Percentiles rank a stretch among this genome's conserved stretches.
These are phyloP conservation scores for Dioctria rufipes DNA, from an alignment of 2,888 invertebrate genomes.

Conservation along the genomic window DNA sequence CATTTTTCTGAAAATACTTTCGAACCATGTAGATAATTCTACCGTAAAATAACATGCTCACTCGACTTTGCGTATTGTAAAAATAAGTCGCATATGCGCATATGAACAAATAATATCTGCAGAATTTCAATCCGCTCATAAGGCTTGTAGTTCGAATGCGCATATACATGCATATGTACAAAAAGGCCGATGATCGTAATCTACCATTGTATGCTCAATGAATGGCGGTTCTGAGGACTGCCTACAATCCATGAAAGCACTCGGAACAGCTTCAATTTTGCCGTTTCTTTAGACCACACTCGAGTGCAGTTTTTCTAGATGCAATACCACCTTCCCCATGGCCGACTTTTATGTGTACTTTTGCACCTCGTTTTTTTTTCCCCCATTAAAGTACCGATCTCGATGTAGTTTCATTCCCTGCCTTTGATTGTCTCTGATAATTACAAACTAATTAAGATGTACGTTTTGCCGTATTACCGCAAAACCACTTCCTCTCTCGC, in stretches of 20 bases:
- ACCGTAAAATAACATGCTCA: too few relatives aligned
- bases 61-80: too few relatives aligned
- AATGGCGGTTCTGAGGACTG: constrained; percentile 36
- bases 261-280: constrained; percentile 35
- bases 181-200: constrained; percentile 48
- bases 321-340: neutral
- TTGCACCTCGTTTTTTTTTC: constrained; percentile 27
- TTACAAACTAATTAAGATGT: constrained; percentile 52
- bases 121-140: constrained; percentile 43
- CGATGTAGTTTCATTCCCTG: constrained; percentile 6
- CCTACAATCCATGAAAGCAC: constrained; percentile 43
- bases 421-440: constrained; percentile 34
- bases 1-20: too few relatives aligned
- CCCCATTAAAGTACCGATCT: neutral
- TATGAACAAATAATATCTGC: constrained; percentile 32
- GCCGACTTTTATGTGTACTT: neutral
- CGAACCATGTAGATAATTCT: too few relatives aligned
- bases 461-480: constrained; percentile 33
- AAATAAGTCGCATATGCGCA: neutral
- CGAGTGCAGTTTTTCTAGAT: constrained; percentile 29
- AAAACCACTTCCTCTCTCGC: neutral
- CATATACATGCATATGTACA: neutral
- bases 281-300: constrained; percentile 46
- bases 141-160: constrained; percentile 27
- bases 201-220: constrained; percentile 47